Conservation (phyloP, 2,797 vertebrate genomes). For the Danio aesculapii region DNA sequence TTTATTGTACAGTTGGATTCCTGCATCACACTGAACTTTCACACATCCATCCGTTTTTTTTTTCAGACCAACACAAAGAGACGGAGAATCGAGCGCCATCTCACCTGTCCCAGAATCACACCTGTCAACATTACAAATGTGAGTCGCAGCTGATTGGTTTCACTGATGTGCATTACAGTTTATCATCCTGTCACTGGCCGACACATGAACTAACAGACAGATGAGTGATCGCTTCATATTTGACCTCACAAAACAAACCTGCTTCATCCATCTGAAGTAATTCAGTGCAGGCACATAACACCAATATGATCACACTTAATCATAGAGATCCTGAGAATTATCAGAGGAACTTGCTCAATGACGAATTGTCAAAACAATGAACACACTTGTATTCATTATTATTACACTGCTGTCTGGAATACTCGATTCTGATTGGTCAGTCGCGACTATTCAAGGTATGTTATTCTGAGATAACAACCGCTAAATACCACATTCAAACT, state of each 20-base stretch:
- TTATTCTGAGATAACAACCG: too few species aligned
- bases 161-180: constrained; percentile 4
- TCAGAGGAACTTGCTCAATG: too few species aligned
- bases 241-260: constrained; percentile 1
- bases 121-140: constrained; percentile 11
- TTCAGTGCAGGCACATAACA: neutral
- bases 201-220: constrained; percentile 7
- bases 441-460: too few species aligned
- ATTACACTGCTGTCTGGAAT: too few species aligned
- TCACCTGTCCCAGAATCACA: constrained; percentile 4
- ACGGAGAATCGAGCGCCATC: neutral
- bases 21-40: neutral
- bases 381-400: too few species aligned
- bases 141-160: constrained; percentile 21
- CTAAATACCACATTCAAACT: too few species aligned
- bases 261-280: neutral
- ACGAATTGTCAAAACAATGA: too few species aligned
- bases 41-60: constrained; percentile 1
- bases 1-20: neutral
- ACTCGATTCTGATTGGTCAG: too few species aligned
- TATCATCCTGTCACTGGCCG: constrained; percentile 25
- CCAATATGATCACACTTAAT: neutral
- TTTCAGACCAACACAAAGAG: neutral
- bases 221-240: constrained; percentile 13
- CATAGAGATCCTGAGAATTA: neutral